A percentile compares a stretch with the other conserved stretches of the same genome.
phyloP scores from a whole-genome alignment of 2,888 invertebrate species.

The Limenitis camilla region DNA sequence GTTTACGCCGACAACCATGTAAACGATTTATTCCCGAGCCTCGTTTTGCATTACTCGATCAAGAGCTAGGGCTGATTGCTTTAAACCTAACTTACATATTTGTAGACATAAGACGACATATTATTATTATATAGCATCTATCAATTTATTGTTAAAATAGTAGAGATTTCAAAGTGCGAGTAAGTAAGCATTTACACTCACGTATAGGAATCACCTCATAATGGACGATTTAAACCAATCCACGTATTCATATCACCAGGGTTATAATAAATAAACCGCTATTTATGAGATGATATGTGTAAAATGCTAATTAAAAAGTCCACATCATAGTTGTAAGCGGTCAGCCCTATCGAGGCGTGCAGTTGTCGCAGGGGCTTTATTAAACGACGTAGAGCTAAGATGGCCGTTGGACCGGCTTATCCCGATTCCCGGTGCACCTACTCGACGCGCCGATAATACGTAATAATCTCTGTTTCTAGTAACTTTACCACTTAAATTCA shows the following conservation, averaged over 20 bases:
- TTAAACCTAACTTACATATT: too few relatives aligned
- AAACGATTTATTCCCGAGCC: constrained; percentile 72
- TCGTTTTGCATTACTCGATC: constrained; percentile 72
- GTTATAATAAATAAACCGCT: too few relatives aligned
- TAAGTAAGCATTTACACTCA: too few relatives aligned
- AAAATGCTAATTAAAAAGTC: constrained; percentile 19
- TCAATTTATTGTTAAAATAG: too few relatives aligned
- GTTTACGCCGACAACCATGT: constrained; percentile 75
- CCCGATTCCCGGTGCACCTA: constrained; percentile 59
- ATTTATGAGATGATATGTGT: too few relatives aligned
- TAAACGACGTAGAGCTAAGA: constrained; percentile 65
- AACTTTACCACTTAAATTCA: constrained; percentile 23
- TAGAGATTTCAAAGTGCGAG: too few relatives aligned
- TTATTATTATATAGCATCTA: too few relatives aligned
- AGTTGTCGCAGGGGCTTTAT: constrained; percentile 68
- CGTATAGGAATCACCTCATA: too few relatives aligned
- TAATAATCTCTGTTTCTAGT: constrained; percentile 41
- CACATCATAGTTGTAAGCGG: constrained; percentile 38
- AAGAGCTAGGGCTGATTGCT: constrained; percentile 64
- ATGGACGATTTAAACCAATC: too few relatives aligned
- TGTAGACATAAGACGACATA: too few relatives aligned
- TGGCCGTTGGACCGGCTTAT: constrained; percentile 70
- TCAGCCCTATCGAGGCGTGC: constrained; percentile 52
- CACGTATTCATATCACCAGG: too few relatives aligned
- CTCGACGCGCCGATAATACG: constrained; percentile 53